Base-by-base conservation (phyloP, 2,797 vertebrate species). In the Anabas testudineus region DNA sequence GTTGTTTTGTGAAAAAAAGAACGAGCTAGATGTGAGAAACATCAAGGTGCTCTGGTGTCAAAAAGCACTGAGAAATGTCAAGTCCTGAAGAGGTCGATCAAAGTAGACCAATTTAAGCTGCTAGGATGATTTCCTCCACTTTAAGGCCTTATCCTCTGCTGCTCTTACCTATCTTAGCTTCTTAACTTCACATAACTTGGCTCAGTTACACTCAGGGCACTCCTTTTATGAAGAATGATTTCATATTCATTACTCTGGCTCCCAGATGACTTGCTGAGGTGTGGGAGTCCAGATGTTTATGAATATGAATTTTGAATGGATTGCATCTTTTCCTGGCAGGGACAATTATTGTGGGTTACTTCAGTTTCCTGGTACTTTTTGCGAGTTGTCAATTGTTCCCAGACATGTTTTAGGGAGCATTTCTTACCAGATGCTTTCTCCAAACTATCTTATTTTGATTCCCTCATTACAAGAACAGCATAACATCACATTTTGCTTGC, bases 221-320 rank as follows among this genome's bases (percentile, higher is more conserved):
- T 81, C 73, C 71, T 89, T 90, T 80, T 71, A 63, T 57, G 46
- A 80, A 78, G 78, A 83, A 73, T 87, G 62, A 81, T 91, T 90
- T 86, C 69, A 83, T 88, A 91, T 88, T 91, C 87, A 89, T 87
- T 80, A 82, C 81, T 81, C 78, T 82, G 77, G 69, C 67, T 92
- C 90, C 90, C 92, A 87, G 80, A 88, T 90, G 91, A 88, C 79
- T 87, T 67, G 74, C 84, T n/a, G 87, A 90, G 85, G 81, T 88
- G 81, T 81, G 82, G 83, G 82, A 82, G 80, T 80, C 90, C 92
- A 93, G 90, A 93, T 93, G 91, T 91, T 90, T 90, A 88, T 92
- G 90, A 90, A 92, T 92, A 91, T 91, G 82, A 88, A 92, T 90
- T 83, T 75, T 84, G 80, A 90, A 91, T 81, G 74, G 76, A 82